A percentile compares a stretch with the other conserved stretches of the same genome.
These are phyloP conservation scores for Montipora capitata DNA, from an alignment of 92 coral and sea anemone genomes.

Conservation along the genomic window DNA sequence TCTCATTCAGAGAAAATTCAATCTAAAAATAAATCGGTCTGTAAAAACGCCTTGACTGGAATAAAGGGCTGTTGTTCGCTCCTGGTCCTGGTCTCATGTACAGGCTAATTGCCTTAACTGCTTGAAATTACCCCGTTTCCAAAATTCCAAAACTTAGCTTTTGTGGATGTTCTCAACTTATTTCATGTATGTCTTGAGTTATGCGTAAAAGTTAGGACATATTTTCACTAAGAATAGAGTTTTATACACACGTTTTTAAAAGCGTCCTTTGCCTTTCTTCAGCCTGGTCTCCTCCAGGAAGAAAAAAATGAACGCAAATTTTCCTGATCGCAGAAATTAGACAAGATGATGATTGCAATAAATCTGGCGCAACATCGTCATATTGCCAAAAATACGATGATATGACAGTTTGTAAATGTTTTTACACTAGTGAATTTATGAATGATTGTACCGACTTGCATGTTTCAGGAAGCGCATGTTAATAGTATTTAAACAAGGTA, in stretches of 20 bases:
- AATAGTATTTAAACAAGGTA: conserved; percentile 40
- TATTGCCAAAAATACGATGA: too few relatives aligned
- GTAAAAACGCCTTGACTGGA: too few relatives aligned
- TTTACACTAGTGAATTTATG: conserved; percentile 12
- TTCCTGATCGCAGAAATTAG: not conserved
- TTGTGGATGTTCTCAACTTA: not conserved
- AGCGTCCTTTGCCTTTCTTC: not conserved
- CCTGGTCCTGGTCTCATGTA: too few relatives aligned
- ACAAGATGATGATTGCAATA: conserved; percentile 17
- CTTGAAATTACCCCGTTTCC: too few relatives aligned
- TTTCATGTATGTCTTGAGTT: too few relatives aligned
- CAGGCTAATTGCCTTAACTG: too few relatives aligned
- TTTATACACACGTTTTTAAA: not conserved
- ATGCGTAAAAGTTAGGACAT: too few relatives aligned
- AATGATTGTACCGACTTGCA: conserved; percentile 53
- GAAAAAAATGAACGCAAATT: not conserved
- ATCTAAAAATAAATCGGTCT: too few relatives aligned
- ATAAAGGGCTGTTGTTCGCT: too few relatives aligned
- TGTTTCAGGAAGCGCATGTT: conserved; percentile 52
- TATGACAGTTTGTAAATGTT: conserved; percentile 28
- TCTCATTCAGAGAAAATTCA: too few relatives aligned
- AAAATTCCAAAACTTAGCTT: too few relatives aligned
- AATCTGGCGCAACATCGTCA: conserved; percentile 24
- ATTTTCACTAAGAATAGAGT: too few relatives aligned
- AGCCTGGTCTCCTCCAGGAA: not conserved